A percentile compares a stretch with the other conserved stretches of the same genome.
These are phyloP conservation scores for Vimba vimba DNA, from an alignment of 2,113 vertebrate species.

Conservation along the genomic window DNA sequence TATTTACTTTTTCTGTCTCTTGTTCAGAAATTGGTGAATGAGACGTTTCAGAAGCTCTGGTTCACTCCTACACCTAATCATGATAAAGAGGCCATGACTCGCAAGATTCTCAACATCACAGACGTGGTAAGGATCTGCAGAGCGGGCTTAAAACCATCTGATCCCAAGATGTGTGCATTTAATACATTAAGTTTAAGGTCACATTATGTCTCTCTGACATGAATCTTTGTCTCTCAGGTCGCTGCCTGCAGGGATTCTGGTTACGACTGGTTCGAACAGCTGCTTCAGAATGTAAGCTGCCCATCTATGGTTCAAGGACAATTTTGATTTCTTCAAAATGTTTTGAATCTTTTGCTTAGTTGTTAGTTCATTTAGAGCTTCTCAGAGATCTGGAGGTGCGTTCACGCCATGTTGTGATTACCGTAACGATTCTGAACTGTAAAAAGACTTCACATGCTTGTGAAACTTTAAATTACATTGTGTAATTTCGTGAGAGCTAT, in stretches of 20 bases:
- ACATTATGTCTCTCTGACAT: not conserved
- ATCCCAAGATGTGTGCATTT: not conserved
- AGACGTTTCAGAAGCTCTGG: slow-evolving; percentile 99
- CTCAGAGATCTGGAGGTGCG: not conserved
- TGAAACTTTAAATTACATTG: no score
- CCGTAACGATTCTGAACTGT: no score
- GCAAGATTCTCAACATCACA: slow-evolving; percentile 98
- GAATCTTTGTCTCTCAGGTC: slow-evolving; percentile 76
- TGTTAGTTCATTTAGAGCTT: not conserved
- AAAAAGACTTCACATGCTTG: no score
- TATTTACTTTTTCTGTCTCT: slow-evolving; percentile 32
- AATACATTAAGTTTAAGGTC: not conserved
- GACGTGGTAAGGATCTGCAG: slow-evolving; percentile 85
- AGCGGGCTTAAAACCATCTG: not conserved
- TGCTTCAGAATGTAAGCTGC: slow-evolving; percentile 94
- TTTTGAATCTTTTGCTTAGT: not conserved
- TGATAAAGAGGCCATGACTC: slow-evolving; percentile 96
- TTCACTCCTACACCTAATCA: slow-evolving; percentile 95
- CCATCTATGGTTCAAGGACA: not conserved
- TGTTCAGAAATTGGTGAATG: slow-evolving; percentile 96
- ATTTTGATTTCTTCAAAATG: not conserved
- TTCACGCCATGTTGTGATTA: no score
- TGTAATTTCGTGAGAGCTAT: no score
- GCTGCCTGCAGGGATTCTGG: slow-evolving; percentile 97
- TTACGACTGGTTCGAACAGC: slow-evolving; percentile 99